phyloP scores from a whole-genome alignment of 1,140 invertebrate species.

The Calliphora vicina region DNA sequence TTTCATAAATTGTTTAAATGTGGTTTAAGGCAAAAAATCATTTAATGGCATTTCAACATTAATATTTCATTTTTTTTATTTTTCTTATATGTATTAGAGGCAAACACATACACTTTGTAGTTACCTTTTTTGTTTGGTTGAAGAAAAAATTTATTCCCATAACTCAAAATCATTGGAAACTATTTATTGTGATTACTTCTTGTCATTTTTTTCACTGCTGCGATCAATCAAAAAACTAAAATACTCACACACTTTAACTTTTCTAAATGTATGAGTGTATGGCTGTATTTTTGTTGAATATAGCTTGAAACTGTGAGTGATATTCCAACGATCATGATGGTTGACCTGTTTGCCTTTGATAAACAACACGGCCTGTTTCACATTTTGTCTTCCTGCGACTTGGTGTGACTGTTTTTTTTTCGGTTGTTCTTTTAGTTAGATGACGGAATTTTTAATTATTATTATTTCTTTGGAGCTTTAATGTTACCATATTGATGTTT shows the following conservation, averaged over 20 bases:
- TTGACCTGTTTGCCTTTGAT: no score
- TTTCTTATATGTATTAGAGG: background rate
- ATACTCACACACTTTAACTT: constrained; percentile 11
- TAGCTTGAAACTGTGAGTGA: no score
- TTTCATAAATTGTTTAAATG: constrained; percentile 2
- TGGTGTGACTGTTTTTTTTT: no score
- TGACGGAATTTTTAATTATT: no score
- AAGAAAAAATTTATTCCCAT: constrained; percentile 37
- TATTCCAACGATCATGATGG: no score
- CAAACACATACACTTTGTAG: background rate
- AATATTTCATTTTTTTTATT: constrained; percentile 29
- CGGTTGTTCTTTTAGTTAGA: no score
- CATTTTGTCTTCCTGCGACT: no score
- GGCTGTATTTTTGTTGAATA: no score
- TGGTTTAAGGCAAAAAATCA: constrained; percentile 24
- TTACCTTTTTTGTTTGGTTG: background rate
- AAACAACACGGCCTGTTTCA: no score
- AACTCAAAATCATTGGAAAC: constrained; percentile 43
- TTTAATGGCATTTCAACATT: constrained; percentile 43
- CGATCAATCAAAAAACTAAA: constrained; percentile 39
- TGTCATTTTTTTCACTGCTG: constrained; percentile 40
- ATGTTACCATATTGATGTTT: no score
- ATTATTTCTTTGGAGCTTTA: no score
- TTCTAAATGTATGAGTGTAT: no score
- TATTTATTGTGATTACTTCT: constrained; percentile 44